Conservation (phyloP, 2,113 vertebrate genomes). For the Ochotona princeps region DNA sequence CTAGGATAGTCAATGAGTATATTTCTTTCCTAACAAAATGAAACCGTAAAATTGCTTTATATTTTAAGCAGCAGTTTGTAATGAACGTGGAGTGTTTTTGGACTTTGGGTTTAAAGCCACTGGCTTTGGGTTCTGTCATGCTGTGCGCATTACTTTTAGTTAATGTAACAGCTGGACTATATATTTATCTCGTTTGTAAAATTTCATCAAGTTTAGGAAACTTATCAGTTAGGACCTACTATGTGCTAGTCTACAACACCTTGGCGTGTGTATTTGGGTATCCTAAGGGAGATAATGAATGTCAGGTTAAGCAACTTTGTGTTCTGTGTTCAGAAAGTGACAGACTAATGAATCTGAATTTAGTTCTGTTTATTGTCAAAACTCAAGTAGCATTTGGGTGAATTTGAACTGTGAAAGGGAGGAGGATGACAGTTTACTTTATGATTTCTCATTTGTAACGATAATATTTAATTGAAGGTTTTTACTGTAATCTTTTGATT, state of each 20-base stretch:
- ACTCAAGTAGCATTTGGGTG: neutral
- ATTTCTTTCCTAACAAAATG: constrained; percentile 49
- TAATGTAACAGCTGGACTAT: neutral
- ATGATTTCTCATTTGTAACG: constrained; percentile 11
- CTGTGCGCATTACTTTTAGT: neutral
- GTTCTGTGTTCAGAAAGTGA: neutral
- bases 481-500: constrained; percentile 52
- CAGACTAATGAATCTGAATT: constrained; percentile 12
- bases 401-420: constrained; percentile 14
- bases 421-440: neutral
- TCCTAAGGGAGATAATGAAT: neutral
- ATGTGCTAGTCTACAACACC: neutral
- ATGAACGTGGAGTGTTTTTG: neutral
- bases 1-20: neutral
- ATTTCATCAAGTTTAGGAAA: constrained; percentile 42
- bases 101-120: neutral
- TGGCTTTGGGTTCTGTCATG: constrained; percentile 26
- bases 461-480: constrained; percentile 18
- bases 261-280: neutral
- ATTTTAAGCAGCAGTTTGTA: neutral
- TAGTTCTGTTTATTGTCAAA: neutral
- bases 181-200: constrained; percentile 41
- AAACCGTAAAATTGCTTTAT: neutral
- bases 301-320: neutral
- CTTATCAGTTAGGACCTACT: neutral